Evolutionary conservation across 2,888 invertebrate species (phyloP).

Genomic region (Agriopis marginaria): DNA sequence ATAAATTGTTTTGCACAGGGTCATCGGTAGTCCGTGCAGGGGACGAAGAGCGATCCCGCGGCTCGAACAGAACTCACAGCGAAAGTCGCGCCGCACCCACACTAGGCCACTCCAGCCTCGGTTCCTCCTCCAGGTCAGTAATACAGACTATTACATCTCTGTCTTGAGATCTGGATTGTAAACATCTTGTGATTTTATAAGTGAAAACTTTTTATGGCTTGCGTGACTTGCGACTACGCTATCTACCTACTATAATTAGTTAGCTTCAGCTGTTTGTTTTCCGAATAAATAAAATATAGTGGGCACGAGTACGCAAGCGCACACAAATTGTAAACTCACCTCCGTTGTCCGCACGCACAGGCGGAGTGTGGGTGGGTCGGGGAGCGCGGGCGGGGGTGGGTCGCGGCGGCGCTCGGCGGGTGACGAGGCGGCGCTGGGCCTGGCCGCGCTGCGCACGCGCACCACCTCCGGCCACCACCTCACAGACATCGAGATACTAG

Average conservation of each 20-base stretch:
- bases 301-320: no score
- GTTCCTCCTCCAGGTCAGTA: slow-evolving; percentile 62
- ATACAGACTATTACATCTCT: no score
- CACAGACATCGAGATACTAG: slow-evolving; percentile 96
- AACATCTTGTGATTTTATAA: no score
- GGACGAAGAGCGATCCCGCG: slow-evolving; percentile 69
- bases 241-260: no score
- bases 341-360: background rate
- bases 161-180: no score
- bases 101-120: slow-evolving; percentile 68
- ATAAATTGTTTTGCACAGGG: slow-evolving; percentile 69
- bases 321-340: background rate
- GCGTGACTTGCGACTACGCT: no score
- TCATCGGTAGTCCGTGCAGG: slow-evolving; percentile 86
- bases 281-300: no score
- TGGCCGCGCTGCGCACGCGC: slow-evolving; percentile 88
- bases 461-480: slow-evolving; percentile 95
- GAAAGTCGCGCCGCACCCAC: slow-evolving; percentile 60
- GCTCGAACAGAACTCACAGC: slow-evolving; percentile 81
- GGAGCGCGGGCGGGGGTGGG: slow-evolving; percentile 48
- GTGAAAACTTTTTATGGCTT: no score
- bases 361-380: slow-evolving; percentile 37
- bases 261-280: no score
- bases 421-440: slow-evolving; percentile 90
- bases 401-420: slow-evolving; percentile 94